These are phyloP conservation scores for Rhabditoides inermis DNA, from an alignment of 2,888 invertebrate genomes.

Conservation along the genomic window DNA sequence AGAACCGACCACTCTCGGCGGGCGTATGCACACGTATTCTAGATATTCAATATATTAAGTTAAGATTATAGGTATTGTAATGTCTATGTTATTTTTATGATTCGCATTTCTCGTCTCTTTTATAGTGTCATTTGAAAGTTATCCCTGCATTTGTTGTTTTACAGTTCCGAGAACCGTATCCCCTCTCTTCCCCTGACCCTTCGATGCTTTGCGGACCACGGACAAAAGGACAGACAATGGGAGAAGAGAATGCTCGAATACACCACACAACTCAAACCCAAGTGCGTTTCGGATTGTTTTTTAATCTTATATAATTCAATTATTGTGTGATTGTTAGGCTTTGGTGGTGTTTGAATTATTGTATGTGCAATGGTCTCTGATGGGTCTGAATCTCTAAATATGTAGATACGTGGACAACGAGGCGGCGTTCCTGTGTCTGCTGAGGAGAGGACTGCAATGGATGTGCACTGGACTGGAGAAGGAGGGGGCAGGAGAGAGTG, in stretches of 20 bases:
- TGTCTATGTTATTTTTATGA: no score
- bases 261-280: slow-evolving; percentile 36
- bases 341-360: not conserved
- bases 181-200: slow-evolving; percentile 19
- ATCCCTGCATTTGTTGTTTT: no score
- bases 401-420: slow-evolving; percentile 29
- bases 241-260: slow-evolving; percentile 25
- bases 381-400: no score
- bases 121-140: no score
- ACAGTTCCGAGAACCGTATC: slow-evolving; percentile 22
- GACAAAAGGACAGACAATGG: slow-evolving; percentile 8
- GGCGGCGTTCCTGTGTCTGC: slow-evolving; percentile 27
- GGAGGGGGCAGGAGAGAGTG: slow-evolving; percentile 12
- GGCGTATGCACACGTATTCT: no score
- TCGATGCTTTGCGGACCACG: slow-evolving; percentile 19
- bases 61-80: no score
- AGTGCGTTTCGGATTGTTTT: slow-evolving; percentile 18
- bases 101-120: no score
- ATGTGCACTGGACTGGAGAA: slow-evolving; percentile 13
- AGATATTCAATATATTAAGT: no score
- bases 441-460: slow-evolving; percentile 25
- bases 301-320: not conserved
- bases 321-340: not conserved
- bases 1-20: no score
- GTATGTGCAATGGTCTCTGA: no score